Percentiles rank a stretch among this genome's conserved stretches.
phyloP scores from a whole-genome alignment of 2,113 vertebrate species.

The Tympanuchus pallidicinctus region DNA sequence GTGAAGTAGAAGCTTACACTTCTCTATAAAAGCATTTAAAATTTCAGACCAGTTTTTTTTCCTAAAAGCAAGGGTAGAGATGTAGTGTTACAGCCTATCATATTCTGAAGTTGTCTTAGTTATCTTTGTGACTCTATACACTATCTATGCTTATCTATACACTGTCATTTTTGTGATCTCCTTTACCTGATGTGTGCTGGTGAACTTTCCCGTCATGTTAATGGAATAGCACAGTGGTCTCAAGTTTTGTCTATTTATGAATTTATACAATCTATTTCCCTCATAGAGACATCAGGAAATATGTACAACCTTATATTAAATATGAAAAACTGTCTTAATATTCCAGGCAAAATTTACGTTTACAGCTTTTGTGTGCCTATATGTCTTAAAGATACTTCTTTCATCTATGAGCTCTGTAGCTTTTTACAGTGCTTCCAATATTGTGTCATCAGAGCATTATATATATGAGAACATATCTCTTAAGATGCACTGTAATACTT shows the following conservation, averaged over 20 bases:
- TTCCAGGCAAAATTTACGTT: conserved; percentile 13
- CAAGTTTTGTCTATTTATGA: neutral
- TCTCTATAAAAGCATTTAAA: neutral
- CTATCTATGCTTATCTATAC: neutral
- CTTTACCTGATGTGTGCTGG: neutral
- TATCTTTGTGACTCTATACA: neutral
- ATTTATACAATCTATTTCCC: conserved; percentile 8
- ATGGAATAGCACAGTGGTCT: neutral
- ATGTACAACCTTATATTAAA: conserved; percentile 48
- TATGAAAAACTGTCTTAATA: conserved; percentile 64
- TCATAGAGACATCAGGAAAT: conserved; percentile 30
- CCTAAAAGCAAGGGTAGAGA: neutral
- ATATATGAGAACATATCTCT: neutral
- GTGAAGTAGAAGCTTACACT: neutral
- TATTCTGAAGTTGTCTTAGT: neutral
- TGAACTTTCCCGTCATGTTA: neutral
- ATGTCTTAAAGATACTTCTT: neutral
- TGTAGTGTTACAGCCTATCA: neutral
- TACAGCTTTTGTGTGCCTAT: conserved; percentile 9
- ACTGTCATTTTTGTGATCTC: neutral
- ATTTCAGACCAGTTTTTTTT: neutral
- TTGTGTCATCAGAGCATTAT: neutral
- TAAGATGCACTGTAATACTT: neutral
- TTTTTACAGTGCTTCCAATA: neutral
- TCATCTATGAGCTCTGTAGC: neutral